phyloP scores from a whole-genome alignment of 2,797 vertebrate species.

The Sebastes wilsoni region DNA sequence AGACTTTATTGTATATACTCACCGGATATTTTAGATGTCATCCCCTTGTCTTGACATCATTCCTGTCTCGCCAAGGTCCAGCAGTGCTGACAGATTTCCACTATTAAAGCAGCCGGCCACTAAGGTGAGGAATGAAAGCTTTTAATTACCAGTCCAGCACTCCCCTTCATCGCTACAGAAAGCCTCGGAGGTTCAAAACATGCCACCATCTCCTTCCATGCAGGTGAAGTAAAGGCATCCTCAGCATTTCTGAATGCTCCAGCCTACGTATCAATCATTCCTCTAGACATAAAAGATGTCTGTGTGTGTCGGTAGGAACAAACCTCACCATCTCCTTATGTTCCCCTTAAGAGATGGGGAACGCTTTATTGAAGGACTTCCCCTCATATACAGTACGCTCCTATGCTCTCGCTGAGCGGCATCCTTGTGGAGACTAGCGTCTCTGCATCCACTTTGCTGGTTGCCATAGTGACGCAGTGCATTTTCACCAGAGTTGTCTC shows the following conservation, averaged over 20 bases:
- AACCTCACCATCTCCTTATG: slow-evolving; percentile 29
- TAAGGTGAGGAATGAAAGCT: slow-evolving; percentile 3
- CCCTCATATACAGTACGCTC: background rate
- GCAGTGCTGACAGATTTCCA: slow-evolving; percentile 12
- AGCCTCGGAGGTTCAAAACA: background rate
- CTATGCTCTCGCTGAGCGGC: slow-evolving; percentile 12
- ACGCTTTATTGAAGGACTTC: slow-evolving; percentile 32
- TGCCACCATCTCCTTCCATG: background rate
- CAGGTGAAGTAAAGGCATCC: slow-evolving; percentile 28
- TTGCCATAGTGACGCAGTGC: slow-evolving; percentile 68
- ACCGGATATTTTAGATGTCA: background rate
- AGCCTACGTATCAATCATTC: slow-evolving; percentile 29
- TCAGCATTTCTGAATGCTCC: slow-evolving; percentile 41
- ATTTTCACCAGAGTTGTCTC: slow-evolving; percentile 38
- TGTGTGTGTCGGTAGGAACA: slow-evolving; percentile 23
- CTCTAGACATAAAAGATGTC: slow-evolving; percentile 14
- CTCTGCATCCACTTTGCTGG: slow-evolving; percentile 56
- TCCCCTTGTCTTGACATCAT: background rate
- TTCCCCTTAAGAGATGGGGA: slow-evolving; percentile 25
- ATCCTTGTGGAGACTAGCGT: slow-evolving; percentile 50
- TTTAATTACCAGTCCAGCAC: slow-evolving; percentile 22
- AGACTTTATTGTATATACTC: background rate
- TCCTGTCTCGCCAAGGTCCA: background rate
- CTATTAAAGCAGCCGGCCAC: slow-evolving; percentile 6
- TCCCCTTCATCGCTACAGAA: slow-evolving; percentile 4